Evolutionary conservation across 1,140 invertebrate species (phyloP), one percentile per base, ranked within the genome.

Genomic region (Calosoma granatense): DNA sequence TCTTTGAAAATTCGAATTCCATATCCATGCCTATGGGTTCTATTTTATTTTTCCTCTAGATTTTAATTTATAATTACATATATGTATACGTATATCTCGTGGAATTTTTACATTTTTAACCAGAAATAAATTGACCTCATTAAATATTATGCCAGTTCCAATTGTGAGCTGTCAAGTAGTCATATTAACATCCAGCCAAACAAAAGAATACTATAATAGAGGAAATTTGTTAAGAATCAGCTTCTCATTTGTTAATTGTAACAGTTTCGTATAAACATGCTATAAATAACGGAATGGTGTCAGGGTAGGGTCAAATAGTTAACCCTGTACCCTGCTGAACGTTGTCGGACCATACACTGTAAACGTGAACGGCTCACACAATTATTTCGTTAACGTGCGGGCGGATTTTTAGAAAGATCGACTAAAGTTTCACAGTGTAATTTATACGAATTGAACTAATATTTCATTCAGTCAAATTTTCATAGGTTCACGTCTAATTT

Each of bases 241-340:
- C 41, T 36, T 36, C 43, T 53, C 51, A 53, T 53, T 53, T 53
- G 51, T 53, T 21, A 53, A 53, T 53, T 53, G 51, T 53, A 53
- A 53, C 51, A 53, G 20, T 53, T 53, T 53, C 6, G 51, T 53
- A 53, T 53, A 53, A 53, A 53, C 51, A 53, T 9, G 11, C 51
- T 11, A 53, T 53, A 53, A 53, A 53, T 53, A 20, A 53, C 51
- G 9, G 3, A 20, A 53, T 22, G 20, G 6, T 53, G 51, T 53
- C 51, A 53, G 51, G 9, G 3, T 4, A 53, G 51, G 51, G 51
- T 53, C 51, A 53, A 53, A 53, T 53, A 12, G 51, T 53, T 53
- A 53, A 53, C 51, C 51, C 51, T 53, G 20, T 53, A 20, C 51
- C 11, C 41, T 17, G 41, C 41, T 47, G 41, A 36, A 36, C 6